Evolutionary conservation across 1,140 invertebrate species (phyloP).

Genomic region (Acromyrmex charruanus): DNA sequence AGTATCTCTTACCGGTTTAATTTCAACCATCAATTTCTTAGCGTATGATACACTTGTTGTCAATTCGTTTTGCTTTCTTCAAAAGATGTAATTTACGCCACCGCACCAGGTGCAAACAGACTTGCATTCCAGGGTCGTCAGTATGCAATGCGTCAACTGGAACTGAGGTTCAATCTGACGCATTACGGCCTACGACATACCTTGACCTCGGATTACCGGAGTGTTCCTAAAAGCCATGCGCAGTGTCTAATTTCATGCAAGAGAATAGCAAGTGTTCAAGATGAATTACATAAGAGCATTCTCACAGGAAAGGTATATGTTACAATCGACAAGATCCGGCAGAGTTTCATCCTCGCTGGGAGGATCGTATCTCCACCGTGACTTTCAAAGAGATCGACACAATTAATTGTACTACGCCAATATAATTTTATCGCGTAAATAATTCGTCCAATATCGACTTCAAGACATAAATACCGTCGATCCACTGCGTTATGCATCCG

Average conservation of each 20-base stretch:
- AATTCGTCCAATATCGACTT: neutral
- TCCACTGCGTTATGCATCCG: neutral
- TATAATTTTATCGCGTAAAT: neutral
- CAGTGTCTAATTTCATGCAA: slow-evolving; percentile 58
- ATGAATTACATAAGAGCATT: slow-evolving; percentile 53
- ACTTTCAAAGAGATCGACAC: neutral
- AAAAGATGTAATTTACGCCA: neutral
- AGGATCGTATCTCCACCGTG: neutral
- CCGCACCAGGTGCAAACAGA: neutral
- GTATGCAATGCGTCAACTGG: neutral
- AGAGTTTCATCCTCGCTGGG: slow-evolving; percentile 1
- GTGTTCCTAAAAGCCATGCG: slow-evolving; percentile 12
- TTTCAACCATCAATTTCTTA: neutral
- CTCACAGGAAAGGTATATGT: neutral
- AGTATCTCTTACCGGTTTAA: neutral
- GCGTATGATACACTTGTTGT: neutral
- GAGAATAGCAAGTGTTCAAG: slow-evolving; percentile 62
- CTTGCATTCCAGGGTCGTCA: neutral
- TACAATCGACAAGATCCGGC: slow-evolving; percentile 1
- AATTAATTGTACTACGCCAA: neutral
- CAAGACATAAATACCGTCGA: neutral
- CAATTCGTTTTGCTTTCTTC: neutral
- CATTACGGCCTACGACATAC: slow-evolving; percentile 23
- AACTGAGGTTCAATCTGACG: slow-evolving; percentile 39
- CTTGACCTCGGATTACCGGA: slow-evolving; percentile 38